A percentile compares a stretch with the other conserved stretches of the same genome.
phyloP scores from a whole-genome alignment of 2,797 vertebrate genomes.

The Myotis myotis region DNA sequence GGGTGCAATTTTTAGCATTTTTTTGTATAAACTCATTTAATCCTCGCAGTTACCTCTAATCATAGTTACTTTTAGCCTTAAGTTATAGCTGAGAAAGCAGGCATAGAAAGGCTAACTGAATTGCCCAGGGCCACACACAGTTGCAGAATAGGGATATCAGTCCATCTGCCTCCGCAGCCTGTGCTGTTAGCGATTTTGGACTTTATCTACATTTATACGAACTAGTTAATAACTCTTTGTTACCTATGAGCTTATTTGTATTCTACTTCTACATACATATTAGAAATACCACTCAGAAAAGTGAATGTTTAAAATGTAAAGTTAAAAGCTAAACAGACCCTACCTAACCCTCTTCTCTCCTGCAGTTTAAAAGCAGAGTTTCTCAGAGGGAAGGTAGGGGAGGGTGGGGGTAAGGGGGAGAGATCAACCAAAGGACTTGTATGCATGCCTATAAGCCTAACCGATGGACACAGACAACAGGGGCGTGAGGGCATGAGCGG shows the following conservation, averaged over 20 bases:
- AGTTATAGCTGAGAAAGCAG: not conserved
- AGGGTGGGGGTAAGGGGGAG: no score
- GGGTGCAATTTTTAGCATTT: not conserved
- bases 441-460: no score
- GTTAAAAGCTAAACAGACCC: not conserved
- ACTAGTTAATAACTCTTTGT: not conserved
- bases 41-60: not conserved
- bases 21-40: not conserved
- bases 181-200: not conserved
- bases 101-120: not conserved
- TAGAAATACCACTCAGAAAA: not conserved
- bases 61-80: not conserved
- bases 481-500: no score
- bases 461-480: no score
- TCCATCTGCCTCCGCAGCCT: not conserved
- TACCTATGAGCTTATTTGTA: not conserved
- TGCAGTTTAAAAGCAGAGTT: not conserved
- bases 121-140: not conserved
- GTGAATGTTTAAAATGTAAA: conserved; percentile 10
- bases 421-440: no score
- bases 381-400: not conserved
- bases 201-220: not conserved
- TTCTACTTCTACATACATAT: not conserved
- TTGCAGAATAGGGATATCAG: not conserved
- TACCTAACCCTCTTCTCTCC: not conserved